Conservation (phyloP, 2,888 invertebrate genomes). For the Tenthredo notha region DNA sequence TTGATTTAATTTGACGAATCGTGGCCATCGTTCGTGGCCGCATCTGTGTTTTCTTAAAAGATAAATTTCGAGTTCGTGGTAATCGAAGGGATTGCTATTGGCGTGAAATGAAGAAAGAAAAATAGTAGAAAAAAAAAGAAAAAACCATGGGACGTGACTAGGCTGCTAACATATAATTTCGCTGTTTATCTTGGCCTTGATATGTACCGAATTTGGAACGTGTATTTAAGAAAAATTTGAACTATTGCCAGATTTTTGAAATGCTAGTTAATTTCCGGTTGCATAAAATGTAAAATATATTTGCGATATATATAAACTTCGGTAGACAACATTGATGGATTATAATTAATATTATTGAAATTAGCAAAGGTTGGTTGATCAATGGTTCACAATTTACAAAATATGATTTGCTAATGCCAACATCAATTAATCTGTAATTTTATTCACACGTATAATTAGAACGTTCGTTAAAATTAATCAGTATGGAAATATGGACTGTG, state of each 20-base stretch:
- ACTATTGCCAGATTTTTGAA: not conserved
- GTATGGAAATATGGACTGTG: constrained; percentile 36
- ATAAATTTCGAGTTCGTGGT: constrained; percentile 30
- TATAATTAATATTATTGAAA: not conserved
- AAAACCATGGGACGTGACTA: not conserved
- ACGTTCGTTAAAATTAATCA: constrained; percentile 38
- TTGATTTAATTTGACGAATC: constrained; percentile 46
- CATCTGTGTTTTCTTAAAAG: constrained; percentile 37
- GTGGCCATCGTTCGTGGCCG: constrained; percentile 33
- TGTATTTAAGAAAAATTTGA: not conserved
- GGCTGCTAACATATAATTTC: not conserved
- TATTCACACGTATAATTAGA: constrained; percentile 8
- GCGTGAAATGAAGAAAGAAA: not conserved
- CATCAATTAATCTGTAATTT: constrained; percentile 6
- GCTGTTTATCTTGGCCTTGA: not conserved
- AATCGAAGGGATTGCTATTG: constrained; percentile 20
- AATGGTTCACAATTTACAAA: not conserved
- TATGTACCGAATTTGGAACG: not conserved
- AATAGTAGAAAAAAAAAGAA: not conserved
- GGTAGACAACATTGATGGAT: not conserved
- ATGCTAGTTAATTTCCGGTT: not conserved
- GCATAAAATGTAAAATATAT: not conserved
- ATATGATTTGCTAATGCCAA: not conserved
- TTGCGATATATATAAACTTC: too few relatives aligned
- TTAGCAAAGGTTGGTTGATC: not conserved